Evolutionary conservation across 2,113 vertebrate genomes (phyloP).

Genomic region (Myotis davidii): DNA sequence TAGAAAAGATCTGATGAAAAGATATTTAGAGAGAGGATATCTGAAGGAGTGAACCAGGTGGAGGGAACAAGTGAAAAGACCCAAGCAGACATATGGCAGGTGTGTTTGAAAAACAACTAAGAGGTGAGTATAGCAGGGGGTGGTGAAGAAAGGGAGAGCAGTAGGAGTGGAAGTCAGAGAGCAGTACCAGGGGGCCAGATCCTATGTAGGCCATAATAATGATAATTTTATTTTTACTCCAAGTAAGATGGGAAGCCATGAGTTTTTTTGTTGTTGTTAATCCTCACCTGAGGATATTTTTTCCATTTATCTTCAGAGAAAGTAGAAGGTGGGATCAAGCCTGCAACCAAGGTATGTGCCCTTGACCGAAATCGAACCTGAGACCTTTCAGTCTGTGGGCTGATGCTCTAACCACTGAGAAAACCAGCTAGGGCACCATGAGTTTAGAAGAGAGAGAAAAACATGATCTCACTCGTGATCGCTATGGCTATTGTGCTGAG

Average conservation of each 20-base stretch:
- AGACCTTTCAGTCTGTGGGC: too few relatives aligned
- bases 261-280: neutral
- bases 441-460: neutral
- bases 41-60: neutral
- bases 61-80: neutral
- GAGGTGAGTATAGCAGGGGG: neutral
- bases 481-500: neutral
- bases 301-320: too few relatives aligned
- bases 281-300: too few relatives aligned
- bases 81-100: neutral
- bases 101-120: neutral
- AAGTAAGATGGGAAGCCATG: neutral
- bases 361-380: too few relatives aligned
- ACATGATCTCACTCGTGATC: neutral
- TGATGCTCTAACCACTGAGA: too few relatives aligned
- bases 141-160: neutral
- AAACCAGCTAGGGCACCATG: too few relatives aligned
- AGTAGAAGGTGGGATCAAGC: too few relatives aligned
- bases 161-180: neutral
- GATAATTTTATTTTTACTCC: neutral
- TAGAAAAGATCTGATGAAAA: slow-evolving; percentile 22
- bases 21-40: neutral
- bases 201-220: neutral
- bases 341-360: too few relatives aligned
- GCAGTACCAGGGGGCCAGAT: neutral